Base-by-base conservation (phyloP, 2,888 invertebrate genomes). In the Biston stratarius region DNA sequence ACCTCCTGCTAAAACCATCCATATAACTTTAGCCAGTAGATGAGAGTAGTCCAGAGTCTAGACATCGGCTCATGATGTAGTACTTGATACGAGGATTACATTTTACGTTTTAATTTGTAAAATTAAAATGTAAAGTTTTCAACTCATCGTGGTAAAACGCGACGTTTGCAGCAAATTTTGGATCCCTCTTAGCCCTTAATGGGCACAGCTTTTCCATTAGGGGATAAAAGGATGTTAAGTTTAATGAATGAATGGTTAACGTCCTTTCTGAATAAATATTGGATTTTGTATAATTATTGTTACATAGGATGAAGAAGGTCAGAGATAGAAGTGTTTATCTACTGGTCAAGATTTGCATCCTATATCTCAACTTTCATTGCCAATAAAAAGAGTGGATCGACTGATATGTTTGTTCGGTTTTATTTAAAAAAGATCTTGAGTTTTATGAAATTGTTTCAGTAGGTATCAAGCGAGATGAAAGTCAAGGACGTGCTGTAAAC, bases 61-160 rank as follows among this genome's bases (percentile, higher is more conserved):
- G 7, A 14, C 36, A 71, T 73, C 72, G 71, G 79, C 78, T 79
- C 84, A 85, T 87, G 85, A 85, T 82, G 78, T 75, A 70, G 78
- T 76, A 74, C 75, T 75, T 82, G 77, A 81, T 81, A 81, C 79
- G 81, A 77, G 80, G 85, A 84, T 85, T 83, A 72, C 64, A 60
- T 74, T 24, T 24, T 24, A 64, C 69, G 76, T 77, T 81, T 79
- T 77, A 81, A 81, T 81, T 74, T 80, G 78, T 75, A 78, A 64
- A 72, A 77, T 74, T 73, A 73, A 67, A 68, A 69, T 68, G 59
- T 69, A 70, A 62, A 75, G 76, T 78, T 76, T 78, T 65, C 74
- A 74, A 66, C 65, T 70, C 68, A 71, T 68, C 56, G 62, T 47
- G 59, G 61, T 40, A 48, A 61, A 55, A 45, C 63, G 60, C 49